Evolutionary conservation across 2,888 invertebrate species (phyloP).

Genomic region (Diplolepis rosae): DNA sequence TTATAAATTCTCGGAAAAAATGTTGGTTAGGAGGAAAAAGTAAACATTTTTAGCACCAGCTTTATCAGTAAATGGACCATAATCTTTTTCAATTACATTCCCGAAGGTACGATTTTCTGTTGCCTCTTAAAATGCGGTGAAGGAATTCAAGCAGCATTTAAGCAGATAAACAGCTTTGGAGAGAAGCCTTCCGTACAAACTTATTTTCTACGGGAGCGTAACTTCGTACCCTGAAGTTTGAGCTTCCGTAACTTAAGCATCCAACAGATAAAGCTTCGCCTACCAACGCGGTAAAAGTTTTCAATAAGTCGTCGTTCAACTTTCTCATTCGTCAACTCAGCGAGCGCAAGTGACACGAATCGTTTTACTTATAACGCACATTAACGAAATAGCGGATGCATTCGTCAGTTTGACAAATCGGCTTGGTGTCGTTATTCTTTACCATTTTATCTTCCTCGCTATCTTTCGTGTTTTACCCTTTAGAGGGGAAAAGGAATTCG

Average conservation of each 20-base stretch:
- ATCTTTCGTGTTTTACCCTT: constrained; percentile 38
- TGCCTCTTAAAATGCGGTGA: constrained; percentile 30
- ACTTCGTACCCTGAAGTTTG: constrained; percentile 45
- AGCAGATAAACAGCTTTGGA: constrained; percentile 31
- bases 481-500: constrained; percentile 43
- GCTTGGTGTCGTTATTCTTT: constrained; percentile 42
- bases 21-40: neutral
- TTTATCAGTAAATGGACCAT: constrained; percentile 30
- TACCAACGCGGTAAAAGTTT: constrained; percentile 47
- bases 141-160: constrained; percentile 29
- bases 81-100: constrained; percentile 31
- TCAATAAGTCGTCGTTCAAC: constrained; percentile 54
- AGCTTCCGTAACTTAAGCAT: constrained; percentile 44
- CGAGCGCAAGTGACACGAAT: constrained; percentile 37
- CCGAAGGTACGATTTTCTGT: constrained; percentile 26
- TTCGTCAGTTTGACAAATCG: constrained; percentile 54
- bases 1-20: neutral
- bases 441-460: constrained; percentile 43
- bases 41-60: constrained; percentile 24
- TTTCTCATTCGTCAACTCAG: constrained; percentile 38
- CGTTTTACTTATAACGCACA: constrained; percentile 50
- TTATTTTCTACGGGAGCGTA: constrained; percentile 40
- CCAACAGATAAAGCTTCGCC: constrained; percentile 33
- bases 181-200: constrained; percentile 26
- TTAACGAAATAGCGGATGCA: constrained; percentile 52